Conservation (phyloP, 1,140 invertebrate genomes). For the Drosophila trapezifrons region DNA sequence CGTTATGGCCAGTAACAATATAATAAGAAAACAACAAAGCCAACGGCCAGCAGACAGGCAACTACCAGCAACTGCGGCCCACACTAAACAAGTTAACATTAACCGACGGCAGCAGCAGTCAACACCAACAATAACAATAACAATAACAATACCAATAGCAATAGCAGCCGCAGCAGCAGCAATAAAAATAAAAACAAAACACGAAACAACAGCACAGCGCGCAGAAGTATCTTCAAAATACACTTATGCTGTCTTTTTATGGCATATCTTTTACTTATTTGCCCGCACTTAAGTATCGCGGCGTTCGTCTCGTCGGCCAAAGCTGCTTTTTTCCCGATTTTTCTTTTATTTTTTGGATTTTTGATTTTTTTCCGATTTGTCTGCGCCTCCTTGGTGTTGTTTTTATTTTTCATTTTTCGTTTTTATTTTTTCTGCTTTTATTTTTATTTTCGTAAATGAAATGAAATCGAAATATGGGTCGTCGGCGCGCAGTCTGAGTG, state of each 20-base stretch:
- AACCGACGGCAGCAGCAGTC: constrained; percentile 36
- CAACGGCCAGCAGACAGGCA: constrained; percentile 15
- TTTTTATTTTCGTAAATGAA: constrained; percentile 78
- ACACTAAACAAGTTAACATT: constrained; percentile 59
- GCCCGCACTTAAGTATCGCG: constrained; percentile 70
- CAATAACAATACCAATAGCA: constrained; percentile 36
- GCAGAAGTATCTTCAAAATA: constrained; percentile 76
- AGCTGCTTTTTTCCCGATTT: constrained; percentile 63
- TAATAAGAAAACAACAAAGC: constrained; percentile 45
- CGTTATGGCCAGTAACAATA: constrained; percentile 52
- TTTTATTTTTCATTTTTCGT: constrained; percentile 33
- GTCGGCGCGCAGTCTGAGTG: constrained; percentile 63
- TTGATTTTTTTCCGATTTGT: constrained; percentile 53
- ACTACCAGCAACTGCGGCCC: constrained; percentile 40
- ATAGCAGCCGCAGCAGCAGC: not conserved
- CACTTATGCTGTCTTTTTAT: constrained; percentile 78
- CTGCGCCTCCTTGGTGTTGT: constrained; percentile 31
- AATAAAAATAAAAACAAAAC: constrained; percentile 47
- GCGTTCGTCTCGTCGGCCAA: constrained; percentile 54
- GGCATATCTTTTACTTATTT: constrained; percentile 79
- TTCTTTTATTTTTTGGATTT: constrained; percentile 33
- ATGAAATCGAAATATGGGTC: constrained; percentile 78
- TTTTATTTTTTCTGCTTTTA: constrained; percentile 39
- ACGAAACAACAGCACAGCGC: constrained; percentile 37
- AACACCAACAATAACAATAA: constrained; percentile 41